Percentiles rank a stretch among this genome's conserved stretches.
phyloP scores from a whole-genome alignment of 2,888 invertebrate species.

The Adineta ricciae region DNA sequence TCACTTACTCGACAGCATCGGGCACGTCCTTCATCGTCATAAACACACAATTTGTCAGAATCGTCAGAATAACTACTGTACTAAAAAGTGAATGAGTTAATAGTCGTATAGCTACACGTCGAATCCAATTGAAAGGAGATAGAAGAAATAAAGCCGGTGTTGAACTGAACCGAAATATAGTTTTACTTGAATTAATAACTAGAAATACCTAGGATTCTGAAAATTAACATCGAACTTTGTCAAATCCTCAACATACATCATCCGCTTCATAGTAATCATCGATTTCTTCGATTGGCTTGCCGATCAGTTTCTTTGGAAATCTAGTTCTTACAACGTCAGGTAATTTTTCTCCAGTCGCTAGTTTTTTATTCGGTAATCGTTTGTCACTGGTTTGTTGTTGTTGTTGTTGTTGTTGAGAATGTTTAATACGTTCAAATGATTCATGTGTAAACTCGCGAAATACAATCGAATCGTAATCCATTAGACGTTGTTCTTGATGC shows the following conservation, averaged over 20 bases:
- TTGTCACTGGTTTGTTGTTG: no score
- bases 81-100: constrained; percentile 95
- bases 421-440: no score
- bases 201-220: constrained; percentile 74
- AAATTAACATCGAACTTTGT: no score
- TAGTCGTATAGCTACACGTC: constrained; percentile 92
- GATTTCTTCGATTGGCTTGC: constrained; percentile 94
- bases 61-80: constrained; percentile 92
- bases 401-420: no score
- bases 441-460: no score
- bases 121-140: constrained; percentile 91
- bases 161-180: constrained; percentile 96
- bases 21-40: constrained; percentile 60
- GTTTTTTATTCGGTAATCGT: background rate
- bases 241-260: constrained; percentile 60
- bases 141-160: constrained; percentile 86
- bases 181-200: constrained; percentile 94
- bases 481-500: no score
- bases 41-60: constrained; percentile 94
- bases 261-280: constrained; percentile 88
- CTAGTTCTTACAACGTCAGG: background rate
- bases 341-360: background rate
- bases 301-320: constrained; percentile 61
- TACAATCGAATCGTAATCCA: no score
- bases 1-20: constrained; percentile 74